These are phyloP conservation scores for Promerops cafer DNA, from an alignment of 2,113 vertebrate genomes.

Conservation along the genomic window DNA sequence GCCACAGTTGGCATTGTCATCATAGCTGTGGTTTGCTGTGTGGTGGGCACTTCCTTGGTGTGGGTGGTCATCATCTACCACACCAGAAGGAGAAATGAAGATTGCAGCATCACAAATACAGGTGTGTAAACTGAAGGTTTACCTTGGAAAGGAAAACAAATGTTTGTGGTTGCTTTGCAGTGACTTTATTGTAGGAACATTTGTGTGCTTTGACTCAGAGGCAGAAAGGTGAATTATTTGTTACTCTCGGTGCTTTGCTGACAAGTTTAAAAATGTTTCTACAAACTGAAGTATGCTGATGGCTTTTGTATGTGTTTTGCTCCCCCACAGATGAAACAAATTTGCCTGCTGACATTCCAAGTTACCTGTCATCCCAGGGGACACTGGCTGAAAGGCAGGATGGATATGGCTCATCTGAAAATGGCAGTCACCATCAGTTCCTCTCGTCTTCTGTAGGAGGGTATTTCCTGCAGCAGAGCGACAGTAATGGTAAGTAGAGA, in stretches of 20 bases:
- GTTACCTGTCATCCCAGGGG: constrained; percentile 94
- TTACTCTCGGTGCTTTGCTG: background rate
- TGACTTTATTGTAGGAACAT: background rate
- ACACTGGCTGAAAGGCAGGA: constrained; percentile 92
- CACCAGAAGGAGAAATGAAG: constrained; percentile 88
- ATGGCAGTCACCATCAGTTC: constrained; percentile 89
- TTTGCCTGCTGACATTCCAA: constrained; percentile 92
- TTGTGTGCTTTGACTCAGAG: background rate
- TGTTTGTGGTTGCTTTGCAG: background rate
- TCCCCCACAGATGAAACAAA: constrained; percentile 88
- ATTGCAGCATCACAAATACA: constrained; percentile 96
- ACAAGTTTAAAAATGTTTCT: constrained; percentile 6
- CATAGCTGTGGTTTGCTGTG: constrained; percentile 97
- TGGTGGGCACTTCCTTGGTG: constrained; percentile 95
- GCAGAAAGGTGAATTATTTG: constrained; percentile 1
- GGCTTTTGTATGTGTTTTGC: background rate
- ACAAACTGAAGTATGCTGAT: background rate
- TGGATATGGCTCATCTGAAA: constrained; percentile 88
- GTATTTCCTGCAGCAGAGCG: constrained; percentile 86
- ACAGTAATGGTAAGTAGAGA: constrained; percentile 78
- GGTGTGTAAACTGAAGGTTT: constrained; percentile 74
- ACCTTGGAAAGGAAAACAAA: background rate
- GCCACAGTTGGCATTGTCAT: constrained; percentile 94
- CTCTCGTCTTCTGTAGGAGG: constrained; percentile 80
- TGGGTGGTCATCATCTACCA: constrained; percentile 99